Evolutionary conservation across 2,797 vertebrate species (phyloP).

Genomic region (Sebastes steindachneri): DNA sequence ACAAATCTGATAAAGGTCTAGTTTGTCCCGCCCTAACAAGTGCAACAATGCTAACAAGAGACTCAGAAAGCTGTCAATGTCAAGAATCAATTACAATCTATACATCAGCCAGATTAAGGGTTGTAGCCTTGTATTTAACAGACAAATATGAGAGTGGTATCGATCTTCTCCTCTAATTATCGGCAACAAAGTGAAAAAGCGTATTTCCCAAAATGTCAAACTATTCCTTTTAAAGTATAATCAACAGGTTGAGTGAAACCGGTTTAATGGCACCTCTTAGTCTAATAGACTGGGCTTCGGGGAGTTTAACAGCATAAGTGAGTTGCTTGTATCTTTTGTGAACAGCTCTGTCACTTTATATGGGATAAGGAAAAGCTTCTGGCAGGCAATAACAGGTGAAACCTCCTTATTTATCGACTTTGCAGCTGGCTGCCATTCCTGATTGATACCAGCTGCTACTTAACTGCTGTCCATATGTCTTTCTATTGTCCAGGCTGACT

Average conservation of each 20-base stretch:
- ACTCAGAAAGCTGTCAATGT: background rate
- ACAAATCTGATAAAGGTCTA: background rate
- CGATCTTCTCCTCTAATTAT: background rate
- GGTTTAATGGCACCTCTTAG: slow-evolving; percentile 2
- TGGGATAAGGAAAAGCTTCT: slow-evolving; percentile 56
- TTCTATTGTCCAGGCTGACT: slow-evolving; percentile 50
- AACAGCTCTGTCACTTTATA: slow-evolving; percentile 67
- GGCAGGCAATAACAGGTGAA: slow-evolving; percentile 69
- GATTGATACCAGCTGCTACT: slow-evolving; percentile 73
- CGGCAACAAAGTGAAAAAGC: background rate
- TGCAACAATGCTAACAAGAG: background rate
- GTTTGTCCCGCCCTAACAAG: background rate
- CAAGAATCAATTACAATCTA: background rate
- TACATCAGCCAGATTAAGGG: background rate
- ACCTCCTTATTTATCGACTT: slow-evolving; percentile 71
- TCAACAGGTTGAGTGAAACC: slow-evolving; percentile 19
- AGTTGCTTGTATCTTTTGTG: slow-evolving; percentile 46
- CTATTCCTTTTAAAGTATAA: background rate
- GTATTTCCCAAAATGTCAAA: background rate
- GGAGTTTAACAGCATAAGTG: slow-evolving; percentile 49
- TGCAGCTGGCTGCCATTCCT: slow-evolving; percentile 57
- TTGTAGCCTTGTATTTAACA: background rate
- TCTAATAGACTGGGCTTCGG: slow-evolving; percentile 15
- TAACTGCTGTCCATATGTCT: slow-evolving; percentile 73
- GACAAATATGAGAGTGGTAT: background rate